phyloP scores from a whole-genome alignment of 2,888 invertebrate species.

The Andricus quercusramuli region DNA sequence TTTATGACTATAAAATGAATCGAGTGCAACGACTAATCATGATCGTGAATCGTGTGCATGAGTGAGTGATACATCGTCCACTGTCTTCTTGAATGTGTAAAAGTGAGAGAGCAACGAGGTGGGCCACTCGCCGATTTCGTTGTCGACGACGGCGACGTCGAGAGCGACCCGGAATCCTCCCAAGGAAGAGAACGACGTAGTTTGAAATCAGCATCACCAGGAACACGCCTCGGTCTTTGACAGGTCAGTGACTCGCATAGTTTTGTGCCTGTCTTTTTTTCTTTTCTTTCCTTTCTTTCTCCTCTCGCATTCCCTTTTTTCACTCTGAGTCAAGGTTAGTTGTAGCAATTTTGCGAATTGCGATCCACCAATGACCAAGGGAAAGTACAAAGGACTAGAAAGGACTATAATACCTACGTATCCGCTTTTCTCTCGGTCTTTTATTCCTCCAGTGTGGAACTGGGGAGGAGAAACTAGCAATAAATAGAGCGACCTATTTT shows the following conservation, averaged over 20 bases:
- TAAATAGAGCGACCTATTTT: not conserved
- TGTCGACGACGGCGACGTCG: conserved; percentile 13
- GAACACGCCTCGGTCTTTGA: conserved; percentile 20
- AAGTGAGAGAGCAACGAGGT: conserved; percentile 8
- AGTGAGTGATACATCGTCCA: not conserved
- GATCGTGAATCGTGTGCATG: not conserved
- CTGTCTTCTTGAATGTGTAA: conserved; percentile 5
- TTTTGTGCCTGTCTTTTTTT: conserved; percentile 20
- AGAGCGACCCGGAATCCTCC: not conserved
- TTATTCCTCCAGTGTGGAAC: not conserved
- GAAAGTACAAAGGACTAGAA: conserved; percentile 16
- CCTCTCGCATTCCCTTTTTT: not conserved
- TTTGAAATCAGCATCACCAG: not conserved
- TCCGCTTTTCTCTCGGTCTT: conserved; percentile 18
- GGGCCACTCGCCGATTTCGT: not conserved
- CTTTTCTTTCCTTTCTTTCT: not conserved
- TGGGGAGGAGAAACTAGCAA: not conserved
- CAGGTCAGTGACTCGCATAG: conserved; percentile 36
- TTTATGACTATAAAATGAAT: not conserved
- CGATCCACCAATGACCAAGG: not conserved
- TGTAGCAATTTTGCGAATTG: not conserved
- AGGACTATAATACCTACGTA: not conserved
- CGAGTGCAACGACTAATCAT: not conserved
- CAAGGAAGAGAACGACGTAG: not conserved
- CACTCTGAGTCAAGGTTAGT: conserved; percentile 22